A percentile compares a stretch with the other conserved stretches of the same genome.
These are phyloP conservation scores for Murina feae DNA, from an alignment of 2,113 vertebrate species.

Conservation along the genomic window DNA sequence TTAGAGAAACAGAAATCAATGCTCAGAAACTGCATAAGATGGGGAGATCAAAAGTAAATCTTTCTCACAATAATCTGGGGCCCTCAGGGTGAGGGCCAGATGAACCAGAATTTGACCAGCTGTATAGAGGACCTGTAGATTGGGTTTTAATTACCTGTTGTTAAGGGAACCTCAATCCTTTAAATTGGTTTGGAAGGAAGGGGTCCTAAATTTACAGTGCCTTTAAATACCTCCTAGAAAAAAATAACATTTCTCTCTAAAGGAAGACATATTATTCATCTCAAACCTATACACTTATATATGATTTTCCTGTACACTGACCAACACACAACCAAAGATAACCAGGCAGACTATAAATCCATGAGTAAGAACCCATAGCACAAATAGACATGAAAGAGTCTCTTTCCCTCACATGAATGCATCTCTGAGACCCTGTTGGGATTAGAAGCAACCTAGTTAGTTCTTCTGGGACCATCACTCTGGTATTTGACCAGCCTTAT, in stretches of 20 bases:
- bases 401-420: too few species aligned
- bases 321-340: conserved; percentile 50
- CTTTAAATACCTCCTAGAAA: neutral
- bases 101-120: neutral
- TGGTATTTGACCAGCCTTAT: neutral
- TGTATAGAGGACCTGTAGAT: neutral
- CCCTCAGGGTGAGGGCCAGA: neutral
- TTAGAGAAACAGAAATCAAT: neutral
- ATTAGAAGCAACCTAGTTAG: neutral
- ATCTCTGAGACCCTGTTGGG: neutral
- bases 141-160: neutral
- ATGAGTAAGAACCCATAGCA: neutral
- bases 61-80: neutral
- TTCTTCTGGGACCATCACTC: neutral
- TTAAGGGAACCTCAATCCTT: neutral
- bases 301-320: conserved; percentile 4
- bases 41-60: neutral
- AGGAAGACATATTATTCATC: neutral
- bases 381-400: neutral
- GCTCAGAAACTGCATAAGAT: neutral
- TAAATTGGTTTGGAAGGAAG: neutral
- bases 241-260: neutral
- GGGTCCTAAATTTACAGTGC: neutral
- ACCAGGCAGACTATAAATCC: neutral
- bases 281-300: neutral